Percentiles rank a stretch among this genome's conserved stretches.
Evolutionary conservation across 2,888 invertebrate genomes (phyloP).

Genomic region (Clusia tigrina): DNA sequence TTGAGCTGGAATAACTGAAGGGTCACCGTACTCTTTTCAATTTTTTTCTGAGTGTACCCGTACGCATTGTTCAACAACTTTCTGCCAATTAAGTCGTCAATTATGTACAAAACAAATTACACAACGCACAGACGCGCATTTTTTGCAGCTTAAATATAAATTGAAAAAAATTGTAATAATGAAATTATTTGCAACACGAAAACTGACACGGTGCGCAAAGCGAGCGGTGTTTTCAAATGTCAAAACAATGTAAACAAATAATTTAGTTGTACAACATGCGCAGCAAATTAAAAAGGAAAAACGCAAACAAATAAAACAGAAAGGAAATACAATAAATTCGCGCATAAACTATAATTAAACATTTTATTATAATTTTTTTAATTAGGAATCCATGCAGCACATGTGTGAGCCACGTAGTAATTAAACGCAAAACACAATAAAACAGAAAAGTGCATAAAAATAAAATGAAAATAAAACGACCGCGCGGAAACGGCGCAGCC

Average conservation of each 20-base stretch:
- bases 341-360: neutral
- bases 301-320: neutral
- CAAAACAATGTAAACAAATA: neutral
- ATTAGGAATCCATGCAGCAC: no score
- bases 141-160: neutral
- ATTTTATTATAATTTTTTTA: neutral
- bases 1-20: no score
- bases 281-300: neutral
- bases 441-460: neutral
- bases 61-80: neutral
- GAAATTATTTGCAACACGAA: neutral
- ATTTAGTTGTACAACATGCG: neutral
- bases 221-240: neutral
- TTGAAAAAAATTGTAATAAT: neutral
- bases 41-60: neutral
- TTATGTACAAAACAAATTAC: neutral
- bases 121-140: neutral
- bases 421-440: neutral
- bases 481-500: neutral
- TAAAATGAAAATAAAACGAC: neutral
- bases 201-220: neutral
- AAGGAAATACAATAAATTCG: neutral
- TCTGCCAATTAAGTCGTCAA: constrained; percentile 5
- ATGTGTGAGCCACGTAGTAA: neutral
- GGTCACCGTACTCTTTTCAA: neutral